Evolutionary conservation across 2,888 invertebrate genomes (phyloP), one percentile per base, ranked within the genome.

Genomic region (Drosophila rellima): DNA sequence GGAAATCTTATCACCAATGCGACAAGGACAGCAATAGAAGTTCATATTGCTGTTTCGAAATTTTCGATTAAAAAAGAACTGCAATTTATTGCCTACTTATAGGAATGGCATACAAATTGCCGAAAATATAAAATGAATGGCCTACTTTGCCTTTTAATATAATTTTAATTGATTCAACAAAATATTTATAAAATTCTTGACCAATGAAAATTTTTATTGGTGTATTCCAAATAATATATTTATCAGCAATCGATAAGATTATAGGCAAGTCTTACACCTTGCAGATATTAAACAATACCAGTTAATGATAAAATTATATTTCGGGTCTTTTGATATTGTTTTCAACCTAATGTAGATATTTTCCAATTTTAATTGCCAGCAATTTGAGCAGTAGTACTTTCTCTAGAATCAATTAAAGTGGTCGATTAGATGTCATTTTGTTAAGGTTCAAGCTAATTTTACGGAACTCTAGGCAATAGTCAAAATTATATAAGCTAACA

Each of bases 61-160:
- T 13, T 47, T 18, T 11, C 0, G 3, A 10, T 17, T 5, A 8
- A 15, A 15, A 4, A 17, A 15, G 11, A 6, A 17, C 2, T 26
- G 23, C 6, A 20, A 50, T 20, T 8, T 35, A 2, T 50, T 15
- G 50, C 50, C n/a, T 50, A 50, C 3, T 50, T 50, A 11, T 20
- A 5, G 15, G 50, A 20, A 8, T 35, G 0, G n/a, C 2, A n/a
- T 35, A 35, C 1, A n/a, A 35, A n/a, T 2, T 35, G n/a, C 5
- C n/a, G n/a, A 35, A 35, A 35, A 23, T 23, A 23, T 3, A 23
- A 23, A 13, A 3, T 13, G 31, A 3, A 11, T n/a, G n/a, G 35
- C n/a, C n/a, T 35, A 35, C 35, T 35, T 35, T n/a, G n/a, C n/a
- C 6, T 35, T 35, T 35, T 33, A 5, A 33, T 5, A 33, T 1